Percentiles rank a stretch among this genome's conserved stretches.
phyloP scores from a whole-genome alignment of 2,888 invertebrate species.

The Morpho deidamia region DNA sequence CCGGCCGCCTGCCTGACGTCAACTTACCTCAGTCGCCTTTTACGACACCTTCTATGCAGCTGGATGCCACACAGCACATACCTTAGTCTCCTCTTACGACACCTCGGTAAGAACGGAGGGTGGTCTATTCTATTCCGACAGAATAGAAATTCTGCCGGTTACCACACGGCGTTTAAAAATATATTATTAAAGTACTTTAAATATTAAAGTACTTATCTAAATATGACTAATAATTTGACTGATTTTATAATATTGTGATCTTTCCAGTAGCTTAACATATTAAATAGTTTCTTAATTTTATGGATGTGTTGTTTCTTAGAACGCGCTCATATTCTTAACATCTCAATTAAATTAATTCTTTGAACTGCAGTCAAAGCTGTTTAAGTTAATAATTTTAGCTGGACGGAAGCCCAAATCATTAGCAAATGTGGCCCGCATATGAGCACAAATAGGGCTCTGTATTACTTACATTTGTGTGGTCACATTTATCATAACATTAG shows the following conservation, averaged over 20 bases:
- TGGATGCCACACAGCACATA: too few relatives aligned
- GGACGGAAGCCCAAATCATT: constrained; percentile 64
- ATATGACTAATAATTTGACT: constrained; percentile 7
- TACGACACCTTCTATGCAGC: too few relatives aligned
- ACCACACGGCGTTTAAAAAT: too few relatives aligned
- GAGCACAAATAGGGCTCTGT: constrained; percentile 25
- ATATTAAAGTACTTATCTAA: neutral
- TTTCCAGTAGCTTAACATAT: constrained; percentile 5
- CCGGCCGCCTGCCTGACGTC: too few relatives aligned
- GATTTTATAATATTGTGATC: constrained; percentile 4
- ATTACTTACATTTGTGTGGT: neutral
- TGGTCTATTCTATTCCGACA: too few relatives aligned
- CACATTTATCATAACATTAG: neutral
- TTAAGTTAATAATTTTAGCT: constrained; percentile 45
- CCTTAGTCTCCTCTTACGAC: too few relatives aligned
- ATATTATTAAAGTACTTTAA: too few relatives aligned
- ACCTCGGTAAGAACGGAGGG: too few relatives aligned
- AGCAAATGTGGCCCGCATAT: constrained; percentile 51
- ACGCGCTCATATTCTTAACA: constrained; percentile 26
- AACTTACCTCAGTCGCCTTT: too few relatives aligned
- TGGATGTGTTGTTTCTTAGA: constrained; percentile 32
- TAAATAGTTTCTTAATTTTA: constrained; percentile 12
- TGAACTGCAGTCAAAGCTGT: constrained; percentile 47
- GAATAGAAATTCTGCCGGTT: too few relatives aligned
- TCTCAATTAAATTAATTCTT: constrained; percentile 60